Base-by-base conservation (phyloP, 2,888 invertebrate species). In the Eilema sororculum region DNA sequence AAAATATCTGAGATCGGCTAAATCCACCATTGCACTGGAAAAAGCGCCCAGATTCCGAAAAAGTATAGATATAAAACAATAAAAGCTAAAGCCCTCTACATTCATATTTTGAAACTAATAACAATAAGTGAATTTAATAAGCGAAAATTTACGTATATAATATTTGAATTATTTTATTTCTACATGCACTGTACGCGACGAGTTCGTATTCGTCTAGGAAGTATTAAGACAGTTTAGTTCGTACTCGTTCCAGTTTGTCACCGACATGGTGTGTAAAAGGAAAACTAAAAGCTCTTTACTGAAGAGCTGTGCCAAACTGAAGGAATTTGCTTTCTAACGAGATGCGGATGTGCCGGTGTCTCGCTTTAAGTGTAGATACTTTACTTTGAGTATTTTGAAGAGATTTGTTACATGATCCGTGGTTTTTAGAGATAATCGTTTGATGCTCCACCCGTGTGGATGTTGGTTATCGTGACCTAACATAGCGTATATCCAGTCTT, bases 241-340 rank as follows among this genome's bases (percentile, higher is more conserved):
- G 57, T 57, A 46, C 22, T 22, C 52, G 22, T 41, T 41, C 41
- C 41, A 57, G 71, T 73, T 75, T 70, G 64, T 37, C 65, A 67
- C 63, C 71, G 59, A 75, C 69, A 74, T 67, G 58, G 64, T 52
- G 25, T 69, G 37, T 74, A 73, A 81, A 78, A 79, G 72, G 72
- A 78, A 79, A 77, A 74, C 74, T 78, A 69, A 81, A 78, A 78
- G 68, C 81, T 77, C 69, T 79, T 75, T 74, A 76, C 60, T 73
- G 70, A 65, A 59, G 62, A 70, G 70, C 61, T 63, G 57, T 62
- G 67, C 63, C 28, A 37, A 68, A 71, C 73, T 74, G 65, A 41
- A 77, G 69, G 68, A 73, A 79, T 79, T 76, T 78, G 69, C 74
- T 74, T 72, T 72, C 37, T 65, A 72, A 69, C 65, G 65, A 73